phyloP scores from a whole-genome alignment of 1,140 invertebrate species.

The Olivierus martensii region DNA sequence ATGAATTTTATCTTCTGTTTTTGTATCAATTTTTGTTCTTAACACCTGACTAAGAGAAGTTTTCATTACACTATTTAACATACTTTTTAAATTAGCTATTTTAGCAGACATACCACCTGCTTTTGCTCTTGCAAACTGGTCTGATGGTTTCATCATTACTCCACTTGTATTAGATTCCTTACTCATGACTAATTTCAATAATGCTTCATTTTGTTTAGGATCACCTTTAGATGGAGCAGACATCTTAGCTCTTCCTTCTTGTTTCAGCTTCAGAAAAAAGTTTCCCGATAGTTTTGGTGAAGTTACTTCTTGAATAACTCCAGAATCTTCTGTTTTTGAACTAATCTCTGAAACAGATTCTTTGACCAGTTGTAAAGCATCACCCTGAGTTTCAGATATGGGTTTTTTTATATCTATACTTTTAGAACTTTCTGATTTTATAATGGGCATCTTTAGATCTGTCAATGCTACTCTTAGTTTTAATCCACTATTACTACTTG shows the following conservation, averaged over 20 bases:
- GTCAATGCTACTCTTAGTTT: too few species aligned
- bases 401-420: too few species aligned
- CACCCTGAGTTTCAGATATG: too few species aligned
- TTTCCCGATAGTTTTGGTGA: too few species aligned
- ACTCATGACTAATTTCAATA: conserved; percentile 3
- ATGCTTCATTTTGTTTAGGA: conserved; percentile 13
- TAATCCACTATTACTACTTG: too few species aligned
- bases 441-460: too few species aligned
- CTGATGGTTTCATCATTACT: not conserved
- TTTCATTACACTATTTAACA: conserved; percentile 7
- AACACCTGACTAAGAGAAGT: conserved; percentile 13
- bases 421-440: too few species aligned
- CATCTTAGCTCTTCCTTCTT: conserved; percentile 15
- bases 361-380: too few species aligned
- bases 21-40: conserved; percentile 12
- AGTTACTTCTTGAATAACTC: too few species aligned
- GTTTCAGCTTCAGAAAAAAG: not conserved
- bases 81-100: not conserved
- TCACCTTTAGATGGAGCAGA: conserved; percentile 6
- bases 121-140: not conserved
- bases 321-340: too few species aligned
- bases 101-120: not conserved
- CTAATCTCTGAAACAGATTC: too few species aligned
- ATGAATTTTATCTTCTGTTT: conserved; percentile 2
- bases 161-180: not conserved